These are phyloP conservation scores for Cistogaster globosa DNA, from an alignment of 2,888 invertebrate species.

Conservation along the genomic window DNA sequence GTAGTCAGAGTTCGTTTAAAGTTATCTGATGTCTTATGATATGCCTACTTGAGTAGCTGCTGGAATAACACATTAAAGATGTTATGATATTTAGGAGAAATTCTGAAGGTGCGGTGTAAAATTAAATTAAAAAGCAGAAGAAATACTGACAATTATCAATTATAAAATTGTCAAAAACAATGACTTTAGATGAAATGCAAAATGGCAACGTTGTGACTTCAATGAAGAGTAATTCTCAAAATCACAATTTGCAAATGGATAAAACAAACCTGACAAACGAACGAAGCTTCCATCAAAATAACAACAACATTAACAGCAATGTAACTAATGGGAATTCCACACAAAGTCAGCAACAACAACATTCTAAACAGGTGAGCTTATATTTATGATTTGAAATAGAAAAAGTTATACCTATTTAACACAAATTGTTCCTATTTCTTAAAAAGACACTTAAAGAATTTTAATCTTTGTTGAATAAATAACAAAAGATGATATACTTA, in stretches of 20 bases:
- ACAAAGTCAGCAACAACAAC: conserved; percentile 41
- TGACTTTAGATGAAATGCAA: conserved; percentile 78
- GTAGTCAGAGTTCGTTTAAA: no score
- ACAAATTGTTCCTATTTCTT: no score
- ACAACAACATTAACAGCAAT: conserved; percentile 57
- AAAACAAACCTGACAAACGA: conserved; percentile 59
- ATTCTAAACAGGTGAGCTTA: conserved; percentile 55
- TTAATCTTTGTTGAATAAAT: no score
- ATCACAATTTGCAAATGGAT: conserved; percentile 61
- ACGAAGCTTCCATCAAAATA: conserved; percentile 53
- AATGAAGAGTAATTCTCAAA: conserved; percentile 45
- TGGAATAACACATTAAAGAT: no score
- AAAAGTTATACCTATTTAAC: no score
- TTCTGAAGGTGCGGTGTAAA: background rate
- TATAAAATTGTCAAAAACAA: conserved; percentile 57
- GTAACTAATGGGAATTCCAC: conserved; percentile 34
- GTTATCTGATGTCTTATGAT: no score
- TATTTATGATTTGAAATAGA: background rate
- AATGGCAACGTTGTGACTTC: conserved; percentile 74
- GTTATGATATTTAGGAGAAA: background rate
- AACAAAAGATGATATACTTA: no score
- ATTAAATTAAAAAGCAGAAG: background rate
- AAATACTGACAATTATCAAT: conserved; percentile 9
- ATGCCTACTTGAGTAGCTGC: no score
- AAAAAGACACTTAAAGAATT: no score